phyloP scores from a whole-genome alignment of 2,797 vertebrate genomes.

The Neostethus bicornis region DNA sequence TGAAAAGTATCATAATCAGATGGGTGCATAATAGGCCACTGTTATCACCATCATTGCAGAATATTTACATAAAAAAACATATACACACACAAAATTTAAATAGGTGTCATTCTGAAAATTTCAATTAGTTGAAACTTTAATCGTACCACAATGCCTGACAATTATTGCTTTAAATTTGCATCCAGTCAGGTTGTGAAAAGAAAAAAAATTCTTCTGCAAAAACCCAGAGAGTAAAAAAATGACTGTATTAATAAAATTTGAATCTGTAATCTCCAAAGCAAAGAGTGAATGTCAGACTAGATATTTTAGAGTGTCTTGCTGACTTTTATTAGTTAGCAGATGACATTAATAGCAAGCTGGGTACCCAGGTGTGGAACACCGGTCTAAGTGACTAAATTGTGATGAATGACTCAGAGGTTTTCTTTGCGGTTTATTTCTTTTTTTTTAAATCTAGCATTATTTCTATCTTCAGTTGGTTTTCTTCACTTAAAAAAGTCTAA shows the following conservation, averaged over 20 bases:
- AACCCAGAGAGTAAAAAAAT: conserved; percentile 35
- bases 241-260: conserved; percentile 55
- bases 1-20: background rate
- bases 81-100: background rate
- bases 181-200: background rate
- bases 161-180: conserved; percentile 17
- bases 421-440: conserved; percentile 43
- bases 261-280: conserved; percentile 54
- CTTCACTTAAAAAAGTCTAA: background rate
- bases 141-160: conserved; percentile 1
- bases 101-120: background rate
- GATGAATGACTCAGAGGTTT: conserved; percentile 70
- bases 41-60: background rate
- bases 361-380: conserved; percentile 73
- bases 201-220: conserved; percentile 20
- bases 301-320: conserved; percentile 58
- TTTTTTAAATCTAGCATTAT: conserved; percentile 15
- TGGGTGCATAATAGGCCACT: background rate
- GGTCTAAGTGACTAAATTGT: conserved; percentile 74
- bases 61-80: background rate
- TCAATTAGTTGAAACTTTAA: background rate
- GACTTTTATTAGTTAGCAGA: conserved; percentile 61
- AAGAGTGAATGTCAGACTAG: conserved; percentile 57
- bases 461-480: conserved; percentile 17
- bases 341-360: conserved; percentile 69